Evolutionary conservation across 2,888 invertebrate species (phyloP), one percentile per base, ranked within the genome.

Genomic region (Galeruca laticollis): DNA sequence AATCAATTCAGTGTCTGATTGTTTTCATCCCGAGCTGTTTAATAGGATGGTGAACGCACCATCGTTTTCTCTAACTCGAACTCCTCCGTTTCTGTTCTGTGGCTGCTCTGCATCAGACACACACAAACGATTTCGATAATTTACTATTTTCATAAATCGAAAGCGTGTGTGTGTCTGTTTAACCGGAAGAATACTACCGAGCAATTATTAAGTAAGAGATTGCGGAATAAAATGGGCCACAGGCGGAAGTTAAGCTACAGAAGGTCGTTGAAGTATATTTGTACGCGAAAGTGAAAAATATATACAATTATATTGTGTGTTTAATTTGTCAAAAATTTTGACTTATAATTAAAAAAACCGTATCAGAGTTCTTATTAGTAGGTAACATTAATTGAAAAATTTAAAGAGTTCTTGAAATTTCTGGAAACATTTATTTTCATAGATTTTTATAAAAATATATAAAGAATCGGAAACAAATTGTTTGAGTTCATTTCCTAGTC

Each of bases 1-100:
- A 85, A 84, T 85, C 85, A 85, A 84, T 85, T 84, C 84, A 79
- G 80, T 82, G 81, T 79, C 84, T 85, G 85, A 85, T 85, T 85
- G 85, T 84, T 84, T 85, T 81, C 84, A 84, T 84, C 81, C 83
- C 79, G 84, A 82, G 81, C 83, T 82, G 84, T 82, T 85, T 85
- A 85, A 85, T 85, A 83, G 81, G 80, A 81, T 80, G 78, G 80
- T 79, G 70, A 63, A 61, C 64, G 68, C 73, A 56, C 63, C 71
- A 64, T 66, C 71, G 60, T 67, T 72, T 69, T 68, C 80, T 71
- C 70, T 67, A 59, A 20, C 61, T 60, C 26, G 21, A 57, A 15
- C 47, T 59, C 62, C 49, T 56, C 40, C 47, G 57, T 35, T 52
- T 47, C 43, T 33, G 21, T 78, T 79, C 81, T 79, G 80, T 80